Evolutionary conservation across 2,888 invertebrate species (phyloP), one percentile per base, ranked within the genome.

Genomic region (Drosophila diplacantha): DNA sequence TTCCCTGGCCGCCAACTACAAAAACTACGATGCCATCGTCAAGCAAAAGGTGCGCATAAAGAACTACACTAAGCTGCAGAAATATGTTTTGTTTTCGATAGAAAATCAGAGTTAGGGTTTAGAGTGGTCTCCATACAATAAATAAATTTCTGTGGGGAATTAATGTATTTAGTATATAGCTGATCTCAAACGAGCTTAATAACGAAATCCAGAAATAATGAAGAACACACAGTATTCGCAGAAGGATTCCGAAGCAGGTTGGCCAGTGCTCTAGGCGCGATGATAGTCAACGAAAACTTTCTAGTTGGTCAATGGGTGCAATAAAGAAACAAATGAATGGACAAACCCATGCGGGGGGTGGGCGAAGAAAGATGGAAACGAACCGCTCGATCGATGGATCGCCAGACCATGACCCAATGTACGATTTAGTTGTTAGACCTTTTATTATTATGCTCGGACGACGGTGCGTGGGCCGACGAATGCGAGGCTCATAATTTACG

Each of bases 1-100:
- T n/a, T n/a, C n/a, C n/a, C n/a, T n/a, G n/a, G n/a, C n/a, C 16
- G 85, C 86, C 61, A 75, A 79, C 73, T 85, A 85, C 46, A 88
- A 87, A 75, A 83, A 84, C 65, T 87, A 82, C 67, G 88, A 88
- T 76, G 85, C 86, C 72, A 69, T 79, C 61, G 67, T 87, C 16
- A 84, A 73, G 59, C 85, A 80, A 72, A 84, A 87, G 87, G 87
- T 87, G 78, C 84, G 81, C 72, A 73, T 26, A 43, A 39, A 50
- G 14, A 68, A 49, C 44, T 61, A 79, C 72, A 76, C 74, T 60
- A 22, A 34, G 22, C 71, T 43, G 57, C 76, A 65, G 53, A n/a
- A 9, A 18, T 0, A 6, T 0, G 5, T 16, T 29, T 35, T 37
- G 12, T n/a, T 11, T 43, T 26, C 3, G 4, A n/a, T 38, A 1